These are phyloP conservation scores for Uropsilus gracilis DNA, from an alignment of 2,113 vertebrate species.

Conservation along the genomic window DNA sequence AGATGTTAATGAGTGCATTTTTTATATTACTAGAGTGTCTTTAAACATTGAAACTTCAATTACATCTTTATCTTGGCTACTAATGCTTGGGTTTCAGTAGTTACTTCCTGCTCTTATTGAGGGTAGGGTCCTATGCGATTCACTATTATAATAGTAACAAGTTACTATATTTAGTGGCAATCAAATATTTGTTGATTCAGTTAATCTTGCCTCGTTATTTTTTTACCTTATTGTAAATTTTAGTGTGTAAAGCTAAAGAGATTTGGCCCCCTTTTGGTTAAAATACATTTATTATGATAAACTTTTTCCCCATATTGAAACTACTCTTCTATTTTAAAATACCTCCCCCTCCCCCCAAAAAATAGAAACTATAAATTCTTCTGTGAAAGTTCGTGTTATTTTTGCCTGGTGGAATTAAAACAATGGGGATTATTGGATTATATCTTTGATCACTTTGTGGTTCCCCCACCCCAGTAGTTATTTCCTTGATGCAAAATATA, in stretches of 20 bases:
- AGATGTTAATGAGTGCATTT: background rate
- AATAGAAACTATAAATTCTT: conserved; percentile 29
- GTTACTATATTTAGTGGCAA: conserved; percentile 18
- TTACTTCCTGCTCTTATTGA: conserved; percentile 47
- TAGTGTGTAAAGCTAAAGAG: background rate
- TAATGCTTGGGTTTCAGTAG: background rate
- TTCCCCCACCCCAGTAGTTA: background rate
- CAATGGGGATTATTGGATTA: background rate
- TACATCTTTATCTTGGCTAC: conserved; percentile 28
- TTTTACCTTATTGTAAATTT: conserved; percentile 38
- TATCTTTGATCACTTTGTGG: background rate
- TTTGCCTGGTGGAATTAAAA: conserved; percentile 48
- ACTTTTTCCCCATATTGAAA: background rate
- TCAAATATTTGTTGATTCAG: conserved; percentile 47
- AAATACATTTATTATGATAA: background rate
- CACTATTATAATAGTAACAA: background rate
- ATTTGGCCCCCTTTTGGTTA: conserved; percentile 3
- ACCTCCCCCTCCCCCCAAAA: background rate
- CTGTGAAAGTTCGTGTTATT: conserved; percentile 12
- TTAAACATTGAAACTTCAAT: conserved; percentile 24
- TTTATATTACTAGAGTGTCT: conserved; percentile 31
- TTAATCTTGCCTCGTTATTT: conserved; percentile 34
- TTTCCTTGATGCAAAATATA: conserved; percentile 49
- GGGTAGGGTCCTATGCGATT: background rate
- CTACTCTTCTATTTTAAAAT: background rate